Conservation (phyloP, 2,113 vertebrate genomes). For the Sminthopsis crassicaudata region DNA sequence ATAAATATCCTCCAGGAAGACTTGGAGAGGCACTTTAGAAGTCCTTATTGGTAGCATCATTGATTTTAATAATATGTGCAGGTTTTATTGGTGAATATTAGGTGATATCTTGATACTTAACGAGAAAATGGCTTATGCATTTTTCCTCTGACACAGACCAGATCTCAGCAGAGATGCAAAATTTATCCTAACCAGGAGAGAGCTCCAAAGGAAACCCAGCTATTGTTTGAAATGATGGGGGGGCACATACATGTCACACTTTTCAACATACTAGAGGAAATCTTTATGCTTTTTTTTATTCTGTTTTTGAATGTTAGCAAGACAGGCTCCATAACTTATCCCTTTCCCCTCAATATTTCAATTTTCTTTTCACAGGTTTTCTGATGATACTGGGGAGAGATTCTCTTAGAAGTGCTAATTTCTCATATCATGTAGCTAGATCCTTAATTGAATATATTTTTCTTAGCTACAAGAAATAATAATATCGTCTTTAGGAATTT, state of each 20-base stretch:
- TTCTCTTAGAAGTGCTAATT: neutral
- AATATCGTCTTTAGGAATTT: neutral
- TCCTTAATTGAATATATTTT: neutral
- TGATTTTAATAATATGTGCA: neutral
- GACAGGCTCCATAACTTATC: neutral
- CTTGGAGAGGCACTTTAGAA: constrained; percentile 37
- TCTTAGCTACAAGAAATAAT: neutral
- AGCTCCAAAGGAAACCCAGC: constrained; percentile 22
- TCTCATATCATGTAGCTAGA: neutral
- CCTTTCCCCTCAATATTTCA: neutral
- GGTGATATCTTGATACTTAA: constrained; percentile 14
- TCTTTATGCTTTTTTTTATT: neutral
- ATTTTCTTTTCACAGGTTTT: neutral
- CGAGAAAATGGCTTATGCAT: neutral
- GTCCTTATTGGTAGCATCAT: neutral
- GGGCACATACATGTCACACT: neutral
- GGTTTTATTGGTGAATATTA: neutral
- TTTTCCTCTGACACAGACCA: neutral
- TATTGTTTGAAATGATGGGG: neutral
- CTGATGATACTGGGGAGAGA: neutral
- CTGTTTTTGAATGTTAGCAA: neutral
- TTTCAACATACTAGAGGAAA: neutral
- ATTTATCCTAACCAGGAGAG: neutral
- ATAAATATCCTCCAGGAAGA: neutral
- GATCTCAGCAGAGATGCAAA: neutral